Evolutionary conservation across 2,888 invertebrate species (phyloP), one percentile per base, ranked within the genome.

Genomic region (Bellardia pandia): DNA sequence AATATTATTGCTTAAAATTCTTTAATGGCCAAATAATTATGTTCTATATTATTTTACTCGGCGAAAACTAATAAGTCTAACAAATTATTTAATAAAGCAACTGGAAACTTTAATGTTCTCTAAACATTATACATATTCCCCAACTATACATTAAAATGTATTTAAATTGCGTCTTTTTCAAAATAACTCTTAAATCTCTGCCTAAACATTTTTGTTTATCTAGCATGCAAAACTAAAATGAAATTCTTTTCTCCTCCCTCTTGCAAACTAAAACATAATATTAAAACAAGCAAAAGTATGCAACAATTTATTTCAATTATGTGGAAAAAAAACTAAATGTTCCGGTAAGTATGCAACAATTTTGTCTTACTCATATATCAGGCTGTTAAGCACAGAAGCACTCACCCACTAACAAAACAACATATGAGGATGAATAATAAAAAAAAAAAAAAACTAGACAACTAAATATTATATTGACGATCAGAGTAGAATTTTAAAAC

Each of bases 311-410:
- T 85, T 71, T 45, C 45, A 78, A 68, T 60, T 85, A 51, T 37
- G 40, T 42, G 33, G 23, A 64, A 53, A 66, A 42, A 76, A 66
- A 60, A 14, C 74, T 66, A 58, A 78, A 74, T 78, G 51, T 74
- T 30, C 66, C 60, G 72, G 74, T 62, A 79, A 62, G 53, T 86
- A 84, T 86, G 84, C 86, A 86, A 86, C 69, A 84, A 84, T 72
- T 80, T 86, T 71, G 23, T 64, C 6, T 30, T 40, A 33, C 68
- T 75, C 8, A 3, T 42, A 68, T 76, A 60, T 42, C n/a, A 37
- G 23, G 23, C 42, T 72, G 71, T 42, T 14, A 62, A 62, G 51
- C 51, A 40, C 13, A 37, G 33, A 48, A 69, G 23, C n/a, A 60
- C 58, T n/a, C 30, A 45, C 13, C 45, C 11, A 53, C 23, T n/a